These are phyloP conservation scores for Edolisoma coerulescens DNA, from an alignment of 2,113 vertebrate species.

Conservation along the genomic window DNA sequence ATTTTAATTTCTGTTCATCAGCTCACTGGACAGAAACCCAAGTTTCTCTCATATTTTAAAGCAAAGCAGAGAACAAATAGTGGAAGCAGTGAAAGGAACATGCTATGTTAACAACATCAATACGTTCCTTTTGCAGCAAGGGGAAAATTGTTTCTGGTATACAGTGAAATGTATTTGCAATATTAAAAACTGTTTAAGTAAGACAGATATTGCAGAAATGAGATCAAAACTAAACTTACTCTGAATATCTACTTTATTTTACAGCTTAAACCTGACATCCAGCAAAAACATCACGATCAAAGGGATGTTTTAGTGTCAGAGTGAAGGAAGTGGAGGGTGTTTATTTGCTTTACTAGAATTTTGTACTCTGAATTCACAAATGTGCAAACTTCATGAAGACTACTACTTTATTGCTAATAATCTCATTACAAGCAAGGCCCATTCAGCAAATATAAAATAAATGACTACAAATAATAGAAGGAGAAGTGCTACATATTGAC, in stretches of 20 bases:
- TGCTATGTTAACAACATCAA: neutral
- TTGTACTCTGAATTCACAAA: neutral
- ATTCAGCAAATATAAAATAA: neutral
- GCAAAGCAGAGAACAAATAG: neutral
- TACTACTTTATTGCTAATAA: neutral
- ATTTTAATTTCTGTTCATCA: neutral
- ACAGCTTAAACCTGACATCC: neutral
- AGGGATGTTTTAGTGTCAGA: neutral
- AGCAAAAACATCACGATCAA: neutral
- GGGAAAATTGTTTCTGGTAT: neutral
- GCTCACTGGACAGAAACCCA: neutral
- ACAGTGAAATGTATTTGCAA: neutral
- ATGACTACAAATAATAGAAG: neutral
- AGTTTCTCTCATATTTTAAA: neutral
- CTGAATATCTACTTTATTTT: neutral
- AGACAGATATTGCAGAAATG: neutral
- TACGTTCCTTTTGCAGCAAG: neutral
- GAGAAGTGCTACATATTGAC: neutral
- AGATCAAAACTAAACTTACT: neutral
- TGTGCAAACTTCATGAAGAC: neutral
- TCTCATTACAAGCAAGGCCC: neutral
- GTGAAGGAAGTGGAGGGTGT: neutral
- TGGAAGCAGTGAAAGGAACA: neutral
- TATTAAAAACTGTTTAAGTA: neutral
- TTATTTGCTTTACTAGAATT: neutral